Base-by-base conservation (phyloP, 2,113 vertebrate species). In the Eptesicus fuscus region DNA sequence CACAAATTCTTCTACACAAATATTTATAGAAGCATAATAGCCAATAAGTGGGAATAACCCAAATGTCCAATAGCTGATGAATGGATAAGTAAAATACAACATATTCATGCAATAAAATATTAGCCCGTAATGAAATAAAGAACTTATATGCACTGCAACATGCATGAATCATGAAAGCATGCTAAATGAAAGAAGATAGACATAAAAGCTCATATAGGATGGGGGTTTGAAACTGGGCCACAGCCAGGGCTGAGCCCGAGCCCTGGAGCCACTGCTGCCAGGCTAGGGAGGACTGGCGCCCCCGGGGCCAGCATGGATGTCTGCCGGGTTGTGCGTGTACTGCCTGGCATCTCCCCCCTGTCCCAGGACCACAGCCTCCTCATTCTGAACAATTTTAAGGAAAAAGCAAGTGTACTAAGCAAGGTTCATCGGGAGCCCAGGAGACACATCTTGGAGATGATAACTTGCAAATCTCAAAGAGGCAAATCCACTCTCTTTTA, bases 401-500 rank as follows among this genome's bases (percentile, higher is more conserved):
- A 83, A 96, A 80, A 65, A 96, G 92, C 13, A 95, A 87, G 35
- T 78, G 76, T 40, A 16, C 85, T 74, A 93, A 93, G 83, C 91
- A 79, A 70, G 37, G 95, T 8, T 83, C 51, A 6, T 10, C 83
- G 13, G 93, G 92, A 76, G 74, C 90, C 71, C 87, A 49, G 12
- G 35, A 94, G 56, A 86, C 92, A 7, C 79, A 23, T 30, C 96
- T 93, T 49, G 96, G 96, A 97, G 99, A 98, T 92, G 98, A 98
- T 32, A 97, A 35, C 96, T 96, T 63, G 97, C 95, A 40, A 93
- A 96, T n/a, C 82, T 76, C 0, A 97, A 98, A 71, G 98, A 98
- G 30, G 89, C 98, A 49, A 99, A 99, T 90, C 99, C 99, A 0
- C 99, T 56, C 53, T 56, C 53, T 7, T 56, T 56, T 56, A 56